Evolutionary conservation across 1,140 invertebrate genomes (phyloP), one percentile per base, ranked within the genome.

Genomic region (Formica selysi): DNA sequence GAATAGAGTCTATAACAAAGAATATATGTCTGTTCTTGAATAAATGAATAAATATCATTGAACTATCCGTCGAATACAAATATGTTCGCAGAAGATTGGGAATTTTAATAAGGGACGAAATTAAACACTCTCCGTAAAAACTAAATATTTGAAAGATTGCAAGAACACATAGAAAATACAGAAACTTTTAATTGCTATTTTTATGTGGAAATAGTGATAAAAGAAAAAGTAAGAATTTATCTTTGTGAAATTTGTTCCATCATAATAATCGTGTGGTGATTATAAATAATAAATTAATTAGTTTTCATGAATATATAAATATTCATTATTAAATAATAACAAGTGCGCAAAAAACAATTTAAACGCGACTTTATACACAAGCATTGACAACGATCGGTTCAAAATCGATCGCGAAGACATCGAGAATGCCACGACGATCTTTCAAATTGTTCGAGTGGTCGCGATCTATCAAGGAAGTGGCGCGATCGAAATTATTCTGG

Each of bases 251-350:
- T 78, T 78, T 13, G 19, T 38, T 67, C 36, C 38, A 65, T 48
- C 19, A 3, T 64, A 62, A 13, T 48, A 19, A 51, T 36, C 29
- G 38, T 22, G 61, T 26, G 22, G 41, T 68, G 16, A 62, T 8
- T 62, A 32, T 13, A 57, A 70, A 10, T 16, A 13, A 44, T 29
- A 71, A 59, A 61, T 36, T 26, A n/a, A 61, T 44, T 29, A 4
- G 6, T 16, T 44, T 48, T 57, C 2, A 38, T 59, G 61, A 61
- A 73, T 71, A 38, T 32, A 44, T 26, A 41, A 62, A 48, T 48
- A 65, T 51, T 26, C 13, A 36, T 32, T 32, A n/a, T 10, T 36
- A 57, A 29, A 76, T 91, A 89, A 91, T 86, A 91, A 51, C 87
- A 80, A 88, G 61, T 62, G 22, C 48, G 19, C 8, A 36, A 41